A percentile compares a stretch with the other conserved stretches of the same genome.
phyloP scores from a whole-genome alignment of 2,888 invertebrate species.

The Drosophila koepferae region DNA sequence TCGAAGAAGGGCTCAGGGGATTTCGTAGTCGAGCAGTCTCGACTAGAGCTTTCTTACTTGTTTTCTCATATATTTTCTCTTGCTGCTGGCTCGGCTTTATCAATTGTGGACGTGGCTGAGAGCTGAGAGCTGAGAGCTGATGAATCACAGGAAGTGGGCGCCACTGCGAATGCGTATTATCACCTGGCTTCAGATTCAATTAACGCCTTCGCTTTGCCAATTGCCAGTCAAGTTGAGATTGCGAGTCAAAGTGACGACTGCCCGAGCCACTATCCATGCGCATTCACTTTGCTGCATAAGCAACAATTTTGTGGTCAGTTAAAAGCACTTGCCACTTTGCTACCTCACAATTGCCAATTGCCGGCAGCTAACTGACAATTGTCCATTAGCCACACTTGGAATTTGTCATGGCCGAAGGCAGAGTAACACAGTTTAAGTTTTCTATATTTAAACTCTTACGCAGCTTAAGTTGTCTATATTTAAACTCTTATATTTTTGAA shows the following conservation, averaged over 20 bases:
- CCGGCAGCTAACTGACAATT: not conserved
- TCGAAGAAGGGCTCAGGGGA: too few relatives aligned
- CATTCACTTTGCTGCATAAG: slow-evolving; percentile 34
- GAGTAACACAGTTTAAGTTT: not conserved
- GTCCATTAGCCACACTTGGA: slow-evolving; percentile 19
- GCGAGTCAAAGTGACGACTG: not conserved
- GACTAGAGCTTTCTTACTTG: too few relatives aligned
- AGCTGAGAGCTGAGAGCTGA: slow-evolving; percentile 29
- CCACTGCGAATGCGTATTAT: slow-evolving; percentile 35
- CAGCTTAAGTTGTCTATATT: too few relatives aligned
- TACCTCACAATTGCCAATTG: slow-evolving; percentile 2
- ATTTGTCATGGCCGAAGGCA: slow-evolving; percentile 33
- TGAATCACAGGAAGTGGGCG: slow-evolving; percentile 66
- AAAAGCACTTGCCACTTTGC: slow-evolving; percentile 13
- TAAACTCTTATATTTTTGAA: not conserved
- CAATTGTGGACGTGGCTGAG: slow-evolving; percentile 52
- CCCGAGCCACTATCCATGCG: slow-evolving; percentile 12
- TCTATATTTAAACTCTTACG: too few relatives aligned
- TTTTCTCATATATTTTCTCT: not conserved
- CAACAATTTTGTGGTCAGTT: slow-evolving; percentile 51
- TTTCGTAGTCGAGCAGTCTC: too few relatives aligned
- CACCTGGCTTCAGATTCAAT: slow-evolving; percentile 66
- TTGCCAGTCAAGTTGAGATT: slow-evolving; percentile 7
- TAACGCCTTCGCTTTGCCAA: slow-evolving; percentile 55
- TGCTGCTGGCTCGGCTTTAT: slow-evolving; percentile 60